phyloP scores from a whole-genome alignment of 2,113 vertebrate species.

The Thunnus thynnus region DNA sequence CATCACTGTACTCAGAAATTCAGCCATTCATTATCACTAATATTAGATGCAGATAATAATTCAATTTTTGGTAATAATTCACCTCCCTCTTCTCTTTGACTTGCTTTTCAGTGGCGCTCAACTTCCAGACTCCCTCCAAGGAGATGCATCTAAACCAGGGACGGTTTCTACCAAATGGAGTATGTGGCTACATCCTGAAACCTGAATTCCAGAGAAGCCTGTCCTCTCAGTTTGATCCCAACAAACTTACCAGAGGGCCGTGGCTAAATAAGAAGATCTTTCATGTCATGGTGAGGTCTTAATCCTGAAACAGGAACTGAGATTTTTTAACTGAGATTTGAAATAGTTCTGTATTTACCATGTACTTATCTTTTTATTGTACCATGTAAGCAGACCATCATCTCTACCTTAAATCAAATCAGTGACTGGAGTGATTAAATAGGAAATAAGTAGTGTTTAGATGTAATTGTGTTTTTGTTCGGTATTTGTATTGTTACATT shows the following conservation, averaged over 20 bases:
- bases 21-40: neutral
- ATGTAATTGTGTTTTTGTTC: neutral
- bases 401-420: too few species aligned
- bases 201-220: conserved; percentile 89
- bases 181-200: conserved; percentile 93
- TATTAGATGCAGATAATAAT: neutral
- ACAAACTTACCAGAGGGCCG: conserved; percentile 79
- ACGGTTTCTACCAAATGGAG: conserved; percentile 90
- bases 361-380: too few species aligned
- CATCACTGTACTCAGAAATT: neutral
- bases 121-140: conserved; percentile 93
- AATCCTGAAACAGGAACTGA: too few species aligned
- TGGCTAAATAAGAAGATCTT: conserved; percentile 89
- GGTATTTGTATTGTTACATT: neutral
- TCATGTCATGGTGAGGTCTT: conserved; percentile 87
- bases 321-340: neutral
- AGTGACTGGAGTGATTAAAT: too few species aligned
- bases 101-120: conserved; percentile 90
- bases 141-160: conserved; percentile 97
- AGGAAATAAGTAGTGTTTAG: too few species aligned
- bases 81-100: neutral
- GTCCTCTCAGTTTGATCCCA: conserved; percentile 89
- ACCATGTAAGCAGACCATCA: too few species aligned
- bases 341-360: too few species aligned
- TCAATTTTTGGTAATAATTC: neutral